Conservation (phyloP, 2,797 vertebrate species). For the Enteromius anoplus region DNA sequence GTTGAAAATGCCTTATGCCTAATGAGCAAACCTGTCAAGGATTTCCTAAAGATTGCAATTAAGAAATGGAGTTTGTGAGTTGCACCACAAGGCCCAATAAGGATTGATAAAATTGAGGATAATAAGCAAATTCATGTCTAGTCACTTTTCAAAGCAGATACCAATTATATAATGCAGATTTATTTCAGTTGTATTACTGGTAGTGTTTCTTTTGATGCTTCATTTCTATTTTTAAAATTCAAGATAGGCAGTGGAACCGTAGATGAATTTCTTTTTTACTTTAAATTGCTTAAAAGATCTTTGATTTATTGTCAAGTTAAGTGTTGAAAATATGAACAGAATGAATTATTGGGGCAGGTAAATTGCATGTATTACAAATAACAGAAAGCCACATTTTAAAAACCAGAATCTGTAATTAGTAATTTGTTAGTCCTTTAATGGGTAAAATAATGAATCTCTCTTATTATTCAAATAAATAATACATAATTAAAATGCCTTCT, state of each 20-base stretch:
- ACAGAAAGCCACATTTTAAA: neutral
- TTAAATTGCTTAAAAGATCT: neutral
- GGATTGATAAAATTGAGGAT: neutral
- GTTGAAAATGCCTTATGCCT: neutral
- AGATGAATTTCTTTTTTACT: neutral
- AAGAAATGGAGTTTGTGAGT: neutral
- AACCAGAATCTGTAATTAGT: conserved; percentile 1
- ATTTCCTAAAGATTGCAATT: neutral
- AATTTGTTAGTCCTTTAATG: neutral
- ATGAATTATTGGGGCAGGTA: neutral
- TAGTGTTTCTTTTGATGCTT: neutral
- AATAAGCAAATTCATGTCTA: neutral
- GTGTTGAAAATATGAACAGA: neutral
- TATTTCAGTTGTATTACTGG: neutral
- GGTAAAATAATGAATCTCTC: neutral
- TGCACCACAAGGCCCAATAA: neutral
- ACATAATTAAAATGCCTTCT: neutral
- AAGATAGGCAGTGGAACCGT: neutral
- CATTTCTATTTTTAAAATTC: neutral
- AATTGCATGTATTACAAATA: neutral
- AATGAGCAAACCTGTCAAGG: neutral
- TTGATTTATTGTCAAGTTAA: neutral
- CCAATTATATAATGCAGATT: neutral
- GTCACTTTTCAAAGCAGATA: neutral
- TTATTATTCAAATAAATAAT: neutral